Conservation (phyloP, 2,113 vertebrate species). For the Tetrao urogallus region DNA sequence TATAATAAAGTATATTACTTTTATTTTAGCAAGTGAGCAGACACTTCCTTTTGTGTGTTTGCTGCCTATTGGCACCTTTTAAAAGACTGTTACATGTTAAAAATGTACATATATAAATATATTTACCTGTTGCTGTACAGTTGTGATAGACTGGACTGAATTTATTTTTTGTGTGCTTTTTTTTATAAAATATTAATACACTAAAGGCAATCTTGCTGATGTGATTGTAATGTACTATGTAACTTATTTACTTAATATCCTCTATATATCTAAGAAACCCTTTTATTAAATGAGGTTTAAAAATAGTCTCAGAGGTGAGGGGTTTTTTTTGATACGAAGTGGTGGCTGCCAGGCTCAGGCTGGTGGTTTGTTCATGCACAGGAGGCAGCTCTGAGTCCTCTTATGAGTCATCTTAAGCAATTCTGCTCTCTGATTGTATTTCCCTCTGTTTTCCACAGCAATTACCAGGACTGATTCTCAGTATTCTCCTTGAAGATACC, state of each 20-base stretch:
- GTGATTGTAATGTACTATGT: constrained; percentile 86
- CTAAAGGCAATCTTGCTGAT: constrained; percentile 85
- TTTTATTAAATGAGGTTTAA: constrained; percentile 87
- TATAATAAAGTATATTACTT: constrained; percentile 83
- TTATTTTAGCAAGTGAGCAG: constrained; percentile 82
- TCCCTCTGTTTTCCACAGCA: not conserved
- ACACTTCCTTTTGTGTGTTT: constrained; percentile 82
- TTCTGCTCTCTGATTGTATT: rapidly evolving
- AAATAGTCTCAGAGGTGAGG: constrained; percentile 18
- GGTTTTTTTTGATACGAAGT: not conserved
- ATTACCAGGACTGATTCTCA: not conserved
- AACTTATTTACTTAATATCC: constrained; percentile 87
- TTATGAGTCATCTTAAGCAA: rapidly evolving
- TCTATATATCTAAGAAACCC: constrained; percentile 77
- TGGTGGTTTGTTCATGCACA: not conserved
- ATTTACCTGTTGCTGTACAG: constrained; percentile 85
- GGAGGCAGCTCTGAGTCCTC: not conserved
- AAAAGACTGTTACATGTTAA: constrained; percentile 84
- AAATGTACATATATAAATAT: constrained; percentile 78
- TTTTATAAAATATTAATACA: constrained; percentile 87
- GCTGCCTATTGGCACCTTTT: constrained; percentile 82
- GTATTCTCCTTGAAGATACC: rapidly evolving
- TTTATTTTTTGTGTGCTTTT: constrained; percentile 87
- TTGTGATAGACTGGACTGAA: constrained; percentile 83
- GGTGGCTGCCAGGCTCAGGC: rapidly evolving